Evolutionary conservation across 2,888 invertebrate genomes (phyloP).

Genomic region (Apodemia hepburni): DNA sequence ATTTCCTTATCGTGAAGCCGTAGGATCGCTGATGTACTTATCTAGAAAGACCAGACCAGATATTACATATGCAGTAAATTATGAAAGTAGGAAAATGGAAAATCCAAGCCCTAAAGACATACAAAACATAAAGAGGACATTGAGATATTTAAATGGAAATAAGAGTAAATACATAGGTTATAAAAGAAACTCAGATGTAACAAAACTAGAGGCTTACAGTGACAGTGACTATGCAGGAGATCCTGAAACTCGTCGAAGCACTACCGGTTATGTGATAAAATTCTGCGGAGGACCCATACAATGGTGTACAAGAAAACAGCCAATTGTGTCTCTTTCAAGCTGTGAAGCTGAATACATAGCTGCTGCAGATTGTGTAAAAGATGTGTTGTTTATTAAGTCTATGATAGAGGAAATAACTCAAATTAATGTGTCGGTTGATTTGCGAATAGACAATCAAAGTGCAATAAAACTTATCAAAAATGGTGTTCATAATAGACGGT

Average conservation of each 20-base stretch:
- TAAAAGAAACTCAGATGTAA: not conserved
- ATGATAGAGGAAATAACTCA: not conserved
- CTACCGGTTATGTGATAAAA: constrained; percentile 34
- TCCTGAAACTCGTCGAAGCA: constrained; percentile 32
- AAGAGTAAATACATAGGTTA: not conserved
- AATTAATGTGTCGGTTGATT: not conserved
- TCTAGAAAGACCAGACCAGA: not conserved
- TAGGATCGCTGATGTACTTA: not conserved
- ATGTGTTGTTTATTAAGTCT: not conserved
- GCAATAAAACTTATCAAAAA: not conserved
- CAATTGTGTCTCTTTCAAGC: constrained; percentile 34
- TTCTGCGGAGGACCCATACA: constrained; percentile 33
- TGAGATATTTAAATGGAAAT: not conserved
- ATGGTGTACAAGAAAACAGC: constrained; percentile 38
- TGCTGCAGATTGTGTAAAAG: not conserved
- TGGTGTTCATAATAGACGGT: not conserved
- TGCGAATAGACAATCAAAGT: not conserved
- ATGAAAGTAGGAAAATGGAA: constrained; percentile 2
- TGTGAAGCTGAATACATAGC: constrained; percentile 28
- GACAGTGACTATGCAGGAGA: constrained; percentile 36
- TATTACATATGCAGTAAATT: not conserved
- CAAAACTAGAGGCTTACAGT: constrained; percentile 28
- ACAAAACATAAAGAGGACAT: not conserved
- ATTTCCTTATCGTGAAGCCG: not conserved
- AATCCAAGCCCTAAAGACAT: constrained; percentile 12